Evolutionary conservation across 2,113 vertebrate genomes (phyloP).

Genomic region (Azemiops feae): DNA sequence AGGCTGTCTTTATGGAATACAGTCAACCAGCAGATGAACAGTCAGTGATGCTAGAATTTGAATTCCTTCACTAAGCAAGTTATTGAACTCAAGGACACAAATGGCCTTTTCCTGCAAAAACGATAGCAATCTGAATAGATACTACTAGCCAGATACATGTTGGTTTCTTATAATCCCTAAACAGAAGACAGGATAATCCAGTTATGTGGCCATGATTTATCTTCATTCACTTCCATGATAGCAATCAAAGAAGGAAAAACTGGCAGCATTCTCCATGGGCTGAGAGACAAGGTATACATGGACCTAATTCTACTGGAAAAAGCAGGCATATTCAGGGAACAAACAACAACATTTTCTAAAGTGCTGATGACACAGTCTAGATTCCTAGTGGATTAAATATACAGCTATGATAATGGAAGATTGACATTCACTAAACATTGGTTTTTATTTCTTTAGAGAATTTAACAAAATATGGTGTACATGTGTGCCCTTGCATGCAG

Average conservation of each 20-base stretch:
- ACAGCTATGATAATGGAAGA: neutral
- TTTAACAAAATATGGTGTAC: slow-evolving; percentile 35
- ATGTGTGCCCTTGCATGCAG: neutral
- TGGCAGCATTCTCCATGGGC: neutral
- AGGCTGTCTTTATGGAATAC: neutral
- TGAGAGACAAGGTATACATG: neutral
- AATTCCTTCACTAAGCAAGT: neutral
- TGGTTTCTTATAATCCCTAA: neutral
- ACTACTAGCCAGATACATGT: neutral
- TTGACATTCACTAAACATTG: neutral
- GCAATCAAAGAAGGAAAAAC: neutral
- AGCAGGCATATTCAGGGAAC: neutral
- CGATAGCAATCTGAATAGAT: neutral
- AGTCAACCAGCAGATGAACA: neutral
- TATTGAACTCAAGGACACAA: neutral
- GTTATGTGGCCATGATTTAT: neutral
- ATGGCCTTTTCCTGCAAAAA: neutral
- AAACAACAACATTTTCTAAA: neutral
- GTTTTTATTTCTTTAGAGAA: neutral
- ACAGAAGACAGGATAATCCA: neutral
- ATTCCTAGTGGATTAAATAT: neutral
- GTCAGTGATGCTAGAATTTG: neutral
- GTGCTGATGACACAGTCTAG: neutral
- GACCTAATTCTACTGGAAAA: neutral
- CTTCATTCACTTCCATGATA: neutral